phyloP scores from a whole-genome alignment of 2,797 vertebrate species.

The Gambelia wislizenii region DNA sequence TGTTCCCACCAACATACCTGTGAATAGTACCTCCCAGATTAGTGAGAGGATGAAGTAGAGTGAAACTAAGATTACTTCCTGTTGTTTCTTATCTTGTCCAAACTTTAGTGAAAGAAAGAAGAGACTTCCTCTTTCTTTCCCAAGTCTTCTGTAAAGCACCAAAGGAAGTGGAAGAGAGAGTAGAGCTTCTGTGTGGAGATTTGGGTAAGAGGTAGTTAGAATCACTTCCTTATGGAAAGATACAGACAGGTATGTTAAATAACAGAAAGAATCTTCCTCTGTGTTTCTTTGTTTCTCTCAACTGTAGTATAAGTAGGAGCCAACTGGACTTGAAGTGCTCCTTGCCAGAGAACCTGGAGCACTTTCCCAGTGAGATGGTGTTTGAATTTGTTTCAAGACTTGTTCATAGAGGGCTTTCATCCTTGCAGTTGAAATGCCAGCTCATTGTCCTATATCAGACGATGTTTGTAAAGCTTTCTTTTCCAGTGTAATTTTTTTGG shows the following conservation, averaged over 20 bases:
- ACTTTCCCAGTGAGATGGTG: no score
- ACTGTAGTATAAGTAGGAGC: not conserved
- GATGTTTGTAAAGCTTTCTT: not conserved
- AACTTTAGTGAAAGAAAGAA: not conserved
- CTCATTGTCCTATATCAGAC: not conserved
- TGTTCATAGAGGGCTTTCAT: not conserved
- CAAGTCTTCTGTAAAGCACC: not conserved
- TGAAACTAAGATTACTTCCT: not conserved
- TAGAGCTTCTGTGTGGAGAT: not conserved
- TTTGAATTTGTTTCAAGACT: not conserved
- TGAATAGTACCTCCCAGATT: not conserved
- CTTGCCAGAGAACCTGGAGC: not conserved
- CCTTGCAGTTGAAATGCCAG: not conserved
- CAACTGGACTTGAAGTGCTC: not conserved
- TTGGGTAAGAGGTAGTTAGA: not conserved
- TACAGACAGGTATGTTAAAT: not conserved
- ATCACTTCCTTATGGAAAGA: not conserved
- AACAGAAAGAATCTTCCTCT: not conserved
- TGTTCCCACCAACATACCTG: no score
- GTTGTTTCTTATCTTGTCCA: not conserved
- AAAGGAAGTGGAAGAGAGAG: not conserved
- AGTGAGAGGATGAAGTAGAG: not conserved
- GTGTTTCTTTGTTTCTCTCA: not conserved
- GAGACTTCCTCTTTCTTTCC: not conserved
- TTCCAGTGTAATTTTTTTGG: not conserved